These are phyloP conservation scores for Lontra canadensis DNA, from an alignment of 2,113 vertebrate species.

Conservation along the genomic window DNA sequence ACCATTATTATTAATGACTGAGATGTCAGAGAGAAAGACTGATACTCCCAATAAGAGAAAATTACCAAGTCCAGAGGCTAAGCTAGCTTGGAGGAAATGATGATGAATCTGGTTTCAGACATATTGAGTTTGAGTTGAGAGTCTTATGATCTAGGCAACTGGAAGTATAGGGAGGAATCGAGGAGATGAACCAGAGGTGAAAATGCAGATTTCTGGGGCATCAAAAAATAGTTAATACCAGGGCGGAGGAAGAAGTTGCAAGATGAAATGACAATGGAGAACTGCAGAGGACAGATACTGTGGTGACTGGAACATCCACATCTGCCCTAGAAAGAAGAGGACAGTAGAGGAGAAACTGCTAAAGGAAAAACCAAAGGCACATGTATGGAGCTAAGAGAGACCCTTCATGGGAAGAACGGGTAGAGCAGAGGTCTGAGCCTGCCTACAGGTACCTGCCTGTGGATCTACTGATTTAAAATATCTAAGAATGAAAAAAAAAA, in stretches of 20 bases:
- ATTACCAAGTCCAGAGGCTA: background rate
- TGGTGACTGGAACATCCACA: rapidly evolving
- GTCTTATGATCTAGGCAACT: background rate
- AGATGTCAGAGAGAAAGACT: background rate
- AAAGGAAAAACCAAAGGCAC: background rate
- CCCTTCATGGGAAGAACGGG: too few relatives aligned
- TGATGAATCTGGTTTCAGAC: slow-evolving; percentile 18
- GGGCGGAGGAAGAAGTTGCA: too few relatives aligned
- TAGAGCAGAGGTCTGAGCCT: rapidly evolving
- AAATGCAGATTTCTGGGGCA: background rate
- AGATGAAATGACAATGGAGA: background rate
- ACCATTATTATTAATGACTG: slow-evolving; percentile 36
- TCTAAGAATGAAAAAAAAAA: background rate
- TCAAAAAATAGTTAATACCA: background rate
- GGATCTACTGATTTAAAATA: background rate
- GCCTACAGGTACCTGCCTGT: background rate
- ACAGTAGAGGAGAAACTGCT: background rate
- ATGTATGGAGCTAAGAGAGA: background rate
- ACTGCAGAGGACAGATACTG: background rate
- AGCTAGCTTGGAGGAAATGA: background rate
- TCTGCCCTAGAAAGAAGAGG: background rate
- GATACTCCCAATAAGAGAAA: slow-evolving; percentile 59
- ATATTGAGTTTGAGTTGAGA: background rate
- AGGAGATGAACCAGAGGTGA: background rate
- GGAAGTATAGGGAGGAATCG: background rate